A percentile compares a stretch with the other conserved stretches of the same genome.
phyloP scores from a whole-genome alignment of 1,140 invertebrate species.

The Drosophila arawakana region DNA sequence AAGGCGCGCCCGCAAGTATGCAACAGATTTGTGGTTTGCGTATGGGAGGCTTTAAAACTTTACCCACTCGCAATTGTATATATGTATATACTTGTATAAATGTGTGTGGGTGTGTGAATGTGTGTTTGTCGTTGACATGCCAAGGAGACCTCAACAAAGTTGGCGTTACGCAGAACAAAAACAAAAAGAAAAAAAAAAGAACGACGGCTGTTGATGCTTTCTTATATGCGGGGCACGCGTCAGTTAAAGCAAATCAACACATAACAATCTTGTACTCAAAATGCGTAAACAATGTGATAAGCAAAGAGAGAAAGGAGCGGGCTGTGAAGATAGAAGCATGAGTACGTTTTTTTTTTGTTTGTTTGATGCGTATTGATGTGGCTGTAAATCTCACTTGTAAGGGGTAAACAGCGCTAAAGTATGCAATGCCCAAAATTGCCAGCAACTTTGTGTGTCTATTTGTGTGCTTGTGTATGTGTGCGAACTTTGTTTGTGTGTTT shows the following conservation, averaged over 20 bases:
- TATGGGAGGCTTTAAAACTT: slow-evolving; percentile 55
- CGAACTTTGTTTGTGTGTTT: slow-evolving; percentile 29
- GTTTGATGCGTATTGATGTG: slow-evolving; percentile 76
- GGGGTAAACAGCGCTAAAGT: slow-evolving; percentile 51
- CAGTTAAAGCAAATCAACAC: slow-evolving; percentile 81
- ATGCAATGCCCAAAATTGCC: slow-evolving; percentile 34
- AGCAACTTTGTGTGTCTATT: slow-evolving; percentile 28
- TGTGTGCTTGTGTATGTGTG: slow-evolving; percentile 29
- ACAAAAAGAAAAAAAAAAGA: slow-evolving; percentile 50
- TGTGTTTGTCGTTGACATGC: slow-evolving; percentile 63
- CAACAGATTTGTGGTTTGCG: slow-evolving; percentile 75
- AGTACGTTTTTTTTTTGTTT: slow-evolving; percentile 15
- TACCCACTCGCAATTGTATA: slow-evolving; percentile 14
- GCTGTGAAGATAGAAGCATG: not conserved
- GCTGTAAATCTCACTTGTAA: slow-evolving; percentile 75
- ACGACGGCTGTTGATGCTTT: slow-evolving; percentile 48
- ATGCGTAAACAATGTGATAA: slow-evolving; percentile 83
- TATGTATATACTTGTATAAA: not conserved
- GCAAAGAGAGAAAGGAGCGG: slow-evolving; percentile 43
- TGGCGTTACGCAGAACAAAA: slow-evolving; percentile 64
- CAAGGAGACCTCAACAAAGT: slow-evolving; percentile 51
- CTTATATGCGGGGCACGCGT: slow-evolving; percentile 80
- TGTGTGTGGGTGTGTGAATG: slow-evolving; percentile 36
- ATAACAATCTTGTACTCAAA: slow-evolving; percentile 83
- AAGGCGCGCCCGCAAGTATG: slow-evolving; percentile 74